phyloP scores from a whole-genome alignment of 2,888 invertebrate species.

The Harpalus rubripes region DNA sequence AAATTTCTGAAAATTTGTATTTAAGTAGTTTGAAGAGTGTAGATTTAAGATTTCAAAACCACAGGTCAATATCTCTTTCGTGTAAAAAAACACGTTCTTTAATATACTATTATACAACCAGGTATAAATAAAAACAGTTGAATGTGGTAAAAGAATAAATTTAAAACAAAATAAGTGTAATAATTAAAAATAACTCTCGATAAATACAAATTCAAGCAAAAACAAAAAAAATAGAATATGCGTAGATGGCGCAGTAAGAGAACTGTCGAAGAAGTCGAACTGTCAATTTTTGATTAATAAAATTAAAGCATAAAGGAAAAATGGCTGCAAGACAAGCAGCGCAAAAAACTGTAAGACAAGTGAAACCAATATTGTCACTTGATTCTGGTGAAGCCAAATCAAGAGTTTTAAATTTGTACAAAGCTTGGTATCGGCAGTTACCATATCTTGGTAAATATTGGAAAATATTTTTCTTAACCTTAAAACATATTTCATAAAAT shows the following conservation, averaged over 20 bases:
- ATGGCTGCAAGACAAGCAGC: slow-evolving; percentile 78
- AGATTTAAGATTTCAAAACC: no score
- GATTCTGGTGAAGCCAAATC: slow-evolving; percentile 87
- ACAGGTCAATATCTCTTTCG: no score
- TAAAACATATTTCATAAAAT: slow-evolving; percentile 31
- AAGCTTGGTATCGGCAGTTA: slow-evolving; percentile 95
- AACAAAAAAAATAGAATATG: not conserved
- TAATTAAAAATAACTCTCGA: no score
- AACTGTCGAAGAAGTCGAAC: not conserved
- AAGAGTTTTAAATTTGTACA: slow-evolving; percentile 92
- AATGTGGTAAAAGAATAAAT: no score
- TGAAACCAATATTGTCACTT: slow-evolving; percentile 91
- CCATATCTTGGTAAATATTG: slow-evolving; percentile 88
- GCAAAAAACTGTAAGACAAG: slow-evolving; percentile 82
- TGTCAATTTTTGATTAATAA: slow-evolving; percentile 16
- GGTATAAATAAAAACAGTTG: no score
- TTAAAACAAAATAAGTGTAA: no score
- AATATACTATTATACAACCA: no score
- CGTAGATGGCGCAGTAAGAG: not conserved
- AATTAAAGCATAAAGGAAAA: slow-evolving; percentile 69
- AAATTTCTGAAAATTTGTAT: no score
- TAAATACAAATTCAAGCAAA: no score
- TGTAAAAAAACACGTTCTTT: no score
- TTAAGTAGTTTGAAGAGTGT: no score
- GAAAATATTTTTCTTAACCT: not conserved